phyloP scores from a whole-genome alignment of 2,113 vertebrate genomes.

The Amazona vittata region DNA sequence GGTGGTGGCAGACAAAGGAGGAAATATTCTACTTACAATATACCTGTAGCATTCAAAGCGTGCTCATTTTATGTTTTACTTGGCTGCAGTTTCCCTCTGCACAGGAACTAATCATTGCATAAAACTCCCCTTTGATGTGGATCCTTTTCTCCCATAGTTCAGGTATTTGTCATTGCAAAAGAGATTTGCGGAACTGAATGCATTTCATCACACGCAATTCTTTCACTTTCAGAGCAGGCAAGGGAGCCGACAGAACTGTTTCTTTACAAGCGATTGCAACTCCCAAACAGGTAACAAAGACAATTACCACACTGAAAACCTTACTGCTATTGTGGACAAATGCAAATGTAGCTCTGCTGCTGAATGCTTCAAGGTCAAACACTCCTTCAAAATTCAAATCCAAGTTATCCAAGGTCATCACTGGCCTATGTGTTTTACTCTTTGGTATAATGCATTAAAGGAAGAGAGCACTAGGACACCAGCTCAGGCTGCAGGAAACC shows the following conservation, averaged over 20 bases:
- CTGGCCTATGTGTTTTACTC: not conserved
- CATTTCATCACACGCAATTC: not conserved
- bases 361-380: not conserved
- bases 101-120: not conserved
- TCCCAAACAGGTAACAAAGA: not conserved
- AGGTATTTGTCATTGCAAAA: not conserved
- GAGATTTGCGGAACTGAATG: not conserved
- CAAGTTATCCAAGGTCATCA: not conserved
- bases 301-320: not conserved
- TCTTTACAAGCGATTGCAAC: not conserved
- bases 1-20: not conserved
- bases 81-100: not conserved
- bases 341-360: not conserved
- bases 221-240: not conserved
- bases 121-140: not conserved
- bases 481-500: not conserved
- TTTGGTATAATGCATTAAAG: fast-evolving
- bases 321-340: not conserved
- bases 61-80: not conserved
- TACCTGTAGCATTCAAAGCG: not conserved
- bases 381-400: not conserved
- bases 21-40: not conserved
- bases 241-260: not conserved
- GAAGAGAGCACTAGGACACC: not conserved
- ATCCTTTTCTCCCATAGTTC: not conserved